These are phyloP conservation scores for Anorthoa munda DNA, from an alignment of 2,888 invertebrate genomes.

Conservation along the genomic window DNA sequence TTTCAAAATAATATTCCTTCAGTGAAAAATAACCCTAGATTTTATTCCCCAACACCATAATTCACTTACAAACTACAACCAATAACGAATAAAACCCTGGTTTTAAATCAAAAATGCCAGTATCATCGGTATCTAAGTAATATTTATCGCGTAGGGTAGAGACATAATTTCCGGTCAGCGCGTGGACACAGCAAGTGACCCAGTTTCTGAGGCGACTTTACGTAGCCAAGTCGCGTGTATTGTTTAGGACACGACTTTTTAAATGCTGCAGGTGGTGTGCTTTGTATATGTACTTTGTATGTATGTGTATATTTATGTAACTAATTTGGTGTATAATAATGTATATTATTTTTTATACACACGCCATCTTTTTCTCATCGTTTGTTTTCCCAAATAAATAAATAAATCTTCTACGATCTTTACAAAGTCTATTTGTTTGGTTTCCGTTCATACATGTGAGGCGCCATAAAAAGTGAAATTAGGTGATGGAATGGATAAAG, in stretches of 20 bases:
- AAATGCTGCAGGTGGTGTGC: neutral
- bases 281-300: no score
- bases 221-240: constrained; percentile 43
- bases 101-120: constrained; percentile 39
- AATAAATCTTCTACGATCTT: no score
- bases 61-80: constrained; percentile 13
- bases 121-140: constrained; percentile 55
- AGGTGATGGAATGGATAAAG: no score
- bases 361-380: no score
- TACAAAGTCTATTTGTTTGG: no score
- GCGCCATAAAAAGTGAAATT: no score
- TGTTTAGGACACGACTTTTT: constrained; percentile 24
- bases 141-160: constrained; percentile 67
- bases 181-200: constrained; percentile 77
- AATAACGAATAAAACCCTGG: constrained; percentile 29
- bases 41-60: neutral
- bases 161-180: constrained; percentile 81
- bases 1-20: neutral
- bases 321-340: no score
- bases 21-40: neutral
- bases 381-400: no score
- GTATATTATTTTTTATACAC: no score
- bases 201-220: constrained; percentile 70
- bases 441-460: no score
- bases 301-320: no score